Evolutionary conservation across 37 sponge, comb jelly and placozoan genomes (phyloP), one percentile per base, ranked within the genome.

Genomic region (Chondrosia reniformis): DNA sequence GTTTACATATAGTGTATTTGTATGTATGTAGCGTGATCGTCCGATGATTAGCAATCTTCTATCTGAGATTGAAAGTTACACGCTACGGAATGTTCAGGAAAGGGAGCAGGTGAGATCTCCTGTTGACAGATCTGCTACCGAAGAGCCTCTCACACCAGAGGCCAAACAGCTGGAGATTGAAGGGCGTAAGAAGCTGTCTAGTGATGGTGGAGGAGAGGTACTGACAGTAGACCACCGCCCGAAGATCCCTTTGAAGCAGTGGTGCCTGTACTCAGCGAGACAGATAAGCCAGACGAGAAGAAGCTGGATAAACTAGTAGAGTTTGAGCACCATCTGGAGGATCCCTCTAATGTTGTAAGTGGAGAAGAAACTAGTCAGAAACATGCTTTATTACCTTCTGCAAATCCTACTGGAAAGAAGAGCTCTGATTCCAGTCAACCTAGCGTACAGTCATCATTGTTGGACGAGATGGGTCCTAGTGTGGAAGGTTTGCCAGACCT

Each of bases 171-270:
- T 25, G 39, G 46, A 22, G n/a, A 3, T 75, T 13, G 55, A 75
- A 4, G 28, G 34, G 9, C 7, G 12, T 4, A 10, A 39, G 2
- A 44, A 33, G 3, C 33, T 44, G 1, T 59, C 30, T 15, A 56
- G 4, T 9, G 46, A 30, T 12, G 85, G 75, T 0, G 84, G 71
- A 13, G 83, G 79, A 38, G 81, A 75, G 30, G 86, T 15, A 81
- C 79, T 17, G 90, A 89, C 45, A 79, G 74, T 65, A 27, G 83
- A 82, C 27, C 85, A 76, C 3, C 81, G 72, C 83, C 73, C 73
- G 76, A 72, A 59, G 56, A 69, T 39, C 72, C 72, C 4, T 69
- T 69, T 69, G 72, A 69, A 6, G 72, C 24, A 10, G 72, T 69
- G 22, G 81, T 46, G 0, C 44, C 77, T 32, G 64, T 89, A 30